A percentile compares a stretch with the other conserved stretches of the same genome.
Conservation (phyloP, 2,797 vertebrate species). For the Siniperca scherzeri region DNA sequence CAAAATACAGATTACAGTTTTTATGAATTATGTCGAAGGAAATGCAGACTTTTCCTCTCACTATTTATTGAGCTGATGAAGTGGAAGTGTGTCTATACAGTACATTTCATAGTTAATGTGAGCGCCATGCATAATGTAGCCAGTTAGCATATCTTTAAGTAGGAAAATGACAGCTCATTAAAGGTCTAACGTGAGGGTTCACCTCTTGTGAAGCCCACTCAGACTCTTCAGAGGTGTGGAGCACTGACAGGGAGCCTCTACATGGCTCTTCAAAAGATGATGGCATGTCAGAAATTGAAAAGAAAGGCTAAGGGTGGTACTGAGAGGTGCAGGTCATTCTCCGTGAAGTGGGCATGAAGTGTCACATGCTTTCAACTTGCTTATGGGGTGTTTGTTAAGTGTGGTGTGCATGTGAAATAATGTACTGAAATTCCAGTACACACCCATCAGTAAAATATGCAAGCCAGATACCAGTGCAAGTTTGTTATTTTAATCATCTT, state of each 20-base stretch:
- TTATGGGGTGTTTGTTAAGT: conserved; percentile 21
- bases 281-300: conserved; percentile 66
- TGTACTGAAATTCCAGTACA: conserved; percentile 5
- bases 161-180: conserved; percentile 81
- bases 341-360: conserved; percentile 57
- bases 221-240: conserved; percentile 63
- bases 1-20: conserved; percentile 26
- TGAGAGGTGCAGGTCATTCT: conserved; percentile 45
- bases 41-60: background rate
- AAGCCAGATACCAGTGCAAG: background rate
- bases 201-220: conserved; percentile 65
- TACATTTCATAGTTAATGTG: conserved; percentile 31
- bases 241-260: conserved; percentile 64
- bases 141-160: conserved; percentile 68
- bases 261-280: conserved; percentile 66
- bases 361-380: conserved; percentile 29
- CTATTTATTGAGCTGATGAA: conserved; percentile 23
- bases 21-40: conserved; percentile 15
- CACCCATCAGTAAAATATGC: background rate
- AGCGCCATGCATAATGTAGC: conserved; percentile 62
- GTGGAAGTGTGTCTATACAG: conserved; percentile 26
- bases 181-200: conserved; percentile 71
- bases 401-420: conserved; percentile 14
- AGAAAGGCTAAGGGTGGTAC: conserved; percentile 61
- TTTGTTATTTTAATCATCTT: conserved; percentile 26